Evolutionary conservation across 2,797 vertebrate genomes (phyloP).

Genomic region (Gallirallus australis): DNA sequence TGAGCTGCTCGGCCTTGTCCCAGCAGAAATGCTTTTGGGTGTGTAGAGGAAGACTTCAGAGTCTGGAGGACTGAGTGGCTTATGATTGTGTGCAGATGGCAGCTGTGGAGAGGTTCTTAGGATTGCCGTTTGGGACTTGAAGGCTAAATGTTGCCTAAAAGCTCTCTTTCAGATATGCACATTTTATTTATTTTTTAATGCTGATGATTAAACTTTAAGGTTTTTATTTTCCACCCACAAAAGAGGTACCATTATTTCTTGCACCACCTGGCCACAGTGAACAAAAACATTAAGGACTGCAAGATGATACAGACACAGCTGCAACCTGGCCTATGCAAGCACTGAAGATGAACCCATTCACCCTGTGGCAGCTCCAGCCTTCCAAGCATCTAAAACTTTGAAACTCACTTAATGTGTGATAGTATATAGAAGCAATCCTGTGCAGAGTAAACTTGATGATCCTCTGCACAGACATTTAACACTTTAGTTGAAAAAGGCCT

Average conservation of each 20-base stretch:
- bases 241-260: neutral
- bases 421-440: neutral
- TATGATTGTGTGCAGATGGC: neutral
- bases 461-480: neutral
- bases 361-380: neutral
- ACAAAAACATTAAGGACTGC: neutral
- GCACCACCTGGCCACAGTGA: neutral
- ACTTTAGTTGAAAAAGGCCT: neutral
- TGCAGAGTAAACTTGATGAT: neutral
- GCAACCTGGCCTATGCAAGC: neutral
- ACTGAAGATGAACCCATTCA: neutral
- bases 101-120: neutral
- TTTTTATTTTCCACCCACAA: neutral
- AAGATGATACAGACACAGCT: neutral
- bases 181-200: neutral
- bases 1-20: neutral
- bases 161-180: neutral
- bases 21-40: neutral
- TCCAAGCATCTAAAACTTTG: neutral
- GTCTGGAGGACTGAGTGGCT: neutral
- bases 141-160: neutral
- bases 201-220: fast-evolving
- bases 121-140: neutral
- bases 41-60: neutral
- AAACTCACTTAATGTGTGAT: no score